Percentiles rank a stretch among this genome's conserved stretches.
Evolutionary conservation across 2,797 vertebrate species (phyloP).

Genomic region (Valencia hispanica): DNA sequence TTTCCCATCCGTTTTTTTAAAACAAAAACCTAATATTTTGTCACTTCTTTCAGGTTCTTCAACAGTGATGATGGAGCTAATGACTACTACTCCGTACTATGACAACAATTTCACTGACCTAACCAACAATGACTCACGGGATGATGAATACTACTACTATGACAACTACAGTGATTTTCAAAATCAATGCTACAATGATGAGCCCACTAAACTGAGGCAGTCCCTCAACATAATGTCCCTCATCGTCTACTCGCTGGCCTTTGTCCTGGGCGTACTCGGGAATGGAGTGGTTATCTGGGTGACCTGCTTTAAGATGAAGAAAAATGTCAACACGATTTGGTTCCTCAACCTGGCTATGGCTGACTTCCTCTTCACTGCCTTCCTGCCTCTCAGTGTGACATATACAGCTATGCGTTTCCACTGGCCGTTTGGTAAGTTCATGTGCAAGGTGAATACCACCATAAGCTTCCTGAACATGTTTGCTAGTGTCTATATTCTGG

Average conservation of each 20-base stretch:
- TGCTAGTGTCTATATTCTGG: slow-evolving; percentile 89
- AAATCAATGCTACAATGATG: slow-evolving; percentile 60
- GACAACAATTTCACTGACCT: slow-evolving; percentile 42
- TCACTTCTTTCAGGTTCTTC: slow-evolving; percentile 44
- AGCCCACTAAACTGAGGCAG: slow-evolving; percentile 64
- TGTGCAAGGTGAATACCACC: slow-evolving; percentile 90
- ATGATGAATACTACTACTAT: too few species aligned
- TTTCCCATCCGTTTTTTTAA: background rate
- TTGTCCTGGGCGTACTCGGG: slow-evolving; percentile 86
- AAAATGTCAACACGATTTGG: slow-evolving; percentile 88
- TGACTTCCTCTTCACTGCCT: slow-evolving; percentile 91
- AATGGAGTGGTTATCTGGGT: slow-evolving; percentile 92
- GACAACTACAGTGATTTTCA: slow-evolving; percentile 69
- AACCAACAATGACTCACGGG: slow-evolving; percentile 47
- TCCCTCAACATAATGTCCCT: slow-evolving; percentile 82
- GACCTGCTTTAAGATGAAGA: slow-evolving; percentile 91
- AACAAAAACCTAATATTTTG: background rate
- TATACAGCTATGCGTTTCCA: slow-evolving; percentile 86
- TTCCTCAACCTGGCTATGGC: slow-evolving; percentile 91
- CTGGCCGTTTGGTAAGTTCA: slow-evolving; percentile 89
- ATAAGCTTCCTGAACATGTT: slow-evolving; percentile 89
- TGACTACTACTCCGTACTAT: slow-evolving; percentile 49
- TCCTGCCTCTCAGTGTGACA: slow-evolving; percentile 86
- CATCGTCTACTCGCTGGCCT: slow-evolving; percentile 81
- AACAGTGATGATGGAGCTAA: slow-evolving; percentile 69